Evolutionary conservation across 2,113 vertebrate species (phyloP), one percentile per base, ranked within the genome.

Genomic region (Periophthalmodon schlosseri): DNA sequence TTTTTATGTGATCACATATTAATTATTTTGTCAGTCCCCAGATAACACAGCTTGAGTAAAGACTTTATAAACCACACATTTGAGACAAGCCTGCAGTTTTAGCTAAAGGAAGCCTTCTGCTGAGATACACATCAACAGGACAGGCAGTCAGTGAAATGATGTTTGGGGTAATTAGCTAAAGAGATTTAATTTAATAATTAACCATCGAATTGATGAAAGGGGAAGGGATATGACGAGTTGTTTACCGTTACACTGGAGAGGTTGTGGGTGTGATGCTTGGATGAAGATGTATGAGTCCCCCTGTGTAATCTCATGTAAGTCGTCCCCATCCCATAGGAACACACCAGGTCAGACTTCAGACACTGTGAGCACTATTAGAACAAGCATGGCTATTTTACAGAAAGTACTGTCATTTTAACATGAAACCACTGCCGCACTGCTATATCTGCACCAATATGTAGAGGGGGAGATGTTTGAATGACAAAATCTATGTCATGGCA

Each of bases 1-100:
- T 67, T 28, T 28, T 60, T 60, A 71, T 52, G 56, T 76, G 76
- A 81, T 74, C 75, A 67, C 61, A 79, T 72, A 61, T 74, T 79
- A 69, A 82, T 88, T 75, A 80, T 82, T 69, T 71, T 77, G 70
- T 73, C 80, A 82, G 68, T 65, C 65, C 49, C 28, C 1, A 81
- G 78, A 84, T 79, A 75, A 63, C 24, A 77, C 74, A 77, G 33
- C 67, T 60, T 69, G 63, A 60, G 24, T 57, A 64, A 39, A 49
- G 36, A n/a, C 69, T 60, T 61, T 14, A 50, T 49, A 79, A 49
- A 74, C 15, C 36, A 77, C 1, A 20, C 23, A 18, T 21, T 7
- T 68, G 15, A 81, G 75, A 12, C 64, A 20, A 5, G 63, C 39
- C 54, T 78, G 36, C 44, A 24, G 52, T 50, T 66, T 60, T 20